Evolutionary conservation across 2,113 vertebrate species (phyloP).

Genomic region (Mus pahari): DNA sequence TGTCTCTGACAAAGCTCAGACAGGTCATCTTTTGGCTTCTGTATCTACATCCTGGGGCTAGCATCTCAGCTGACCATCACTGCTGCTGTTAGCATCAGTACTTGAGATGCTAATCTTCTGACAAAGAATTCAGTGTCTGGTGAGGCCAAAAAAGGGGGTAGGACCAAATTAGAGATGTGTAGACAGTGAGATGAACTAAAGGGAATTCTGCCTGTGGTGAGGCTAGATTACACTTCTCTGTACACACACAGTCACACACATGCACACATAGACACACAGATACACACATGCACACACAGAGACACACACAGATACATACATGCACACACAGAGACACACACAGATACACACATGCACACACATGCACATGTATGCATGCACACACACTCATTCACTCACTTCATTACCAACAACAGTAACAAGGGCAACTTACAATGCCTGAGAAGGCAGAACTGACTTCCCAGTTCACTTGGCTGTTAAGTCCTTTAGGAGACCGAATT

Average conservation of each 20-base stretch:
- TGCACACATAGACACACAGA: not conserved
- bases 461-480: slow-evolving; percentile 28
- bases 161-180: not conserved
- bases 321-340: not conserved
- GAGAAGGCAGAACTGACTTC: slow-evolving; percentile 45
- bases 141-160: not conserved
- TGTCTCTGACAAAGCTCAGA: not conserved
- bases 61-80: not conserved
- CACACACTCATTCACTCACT: not conserved
- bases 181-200: not conserved
- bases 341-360: not conserved
- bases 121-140: slow-evolving; percentile 32
- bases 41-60: not conserved
- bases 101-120: not conserved
- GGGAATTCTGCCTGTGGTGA: slow-evolving; percentile 4
- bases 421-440: not conserved
- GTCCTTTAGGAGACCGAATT: slow-evolving; percentile 25
- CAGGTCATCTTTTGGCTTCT: not conserved
- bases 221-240: not conserved
- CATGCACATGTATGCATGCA: not conserved
- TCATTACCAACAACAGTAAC: not conserved
- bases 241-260: not conserved
- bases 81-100: not conserved
- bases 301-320: too few species aligned
- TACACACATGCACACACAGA: not conserved